Conservation (phyloP, 2,113 vertebrate genomes). For the Piaya cayana region DNA sequence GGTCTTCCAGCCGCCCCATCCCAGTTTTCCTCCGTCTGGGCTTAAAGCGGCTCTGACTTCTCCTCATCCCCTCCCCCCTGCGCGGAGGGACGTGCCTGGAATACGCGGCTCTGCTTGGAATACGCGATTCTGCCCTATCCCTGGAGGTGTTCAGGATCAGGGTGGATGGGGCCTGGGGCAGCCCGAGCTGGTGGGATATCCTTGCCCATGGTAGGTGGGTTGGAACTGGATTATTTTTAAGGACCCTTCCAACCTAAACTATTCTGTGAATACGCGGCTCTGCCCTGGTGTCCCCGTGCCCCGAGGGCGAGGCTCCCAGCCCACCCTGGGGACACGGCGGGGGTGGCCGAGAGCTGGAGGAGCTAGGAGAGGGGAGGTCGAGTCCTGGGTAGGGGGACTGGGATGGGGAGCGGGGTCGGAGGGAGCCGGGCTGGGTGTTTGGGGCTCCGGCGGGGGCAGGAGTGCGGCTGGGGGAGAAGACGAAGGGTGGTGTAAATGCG, state of each 20-base stretch:
- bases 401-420: neutral
- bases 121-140: too few relatives aligned
- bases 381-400: neutral
- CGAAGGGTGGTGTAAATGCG: neutral
- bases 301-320: neutral
- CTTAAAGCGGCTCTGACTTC: neutral
- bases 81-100: slow-evolving; percentile 48
- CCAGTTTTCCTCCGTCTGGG: neutral
- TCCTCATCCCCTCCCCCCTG: neutral
- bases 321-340: neutral
- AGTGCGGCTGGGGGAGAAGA: neutral
- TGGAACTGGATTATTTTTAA: too few relatives aligned
- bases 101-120: neutral
- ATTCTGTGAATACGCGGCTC: neutral
- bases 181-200: too few relatives aligned
- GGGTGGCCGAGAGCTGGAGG: neutral
- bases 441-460: neutral
- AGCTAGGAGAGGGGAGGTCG: neutral
- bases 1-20: neutral
- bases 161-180: too few relatives aligned
- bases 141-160: too few relatives aligned
- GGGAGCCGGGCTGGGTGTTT: neutral
- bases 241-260: too few relatives aligned
- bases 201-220: too few relatives aligned
- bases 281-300: neutral